A percentile compares a stretch with the other conserved stretches of the same genome.
phyloP scores from a whole-genome alignment of 1,140 invertebrate species.

The Trichoplusia ni region DNA sequence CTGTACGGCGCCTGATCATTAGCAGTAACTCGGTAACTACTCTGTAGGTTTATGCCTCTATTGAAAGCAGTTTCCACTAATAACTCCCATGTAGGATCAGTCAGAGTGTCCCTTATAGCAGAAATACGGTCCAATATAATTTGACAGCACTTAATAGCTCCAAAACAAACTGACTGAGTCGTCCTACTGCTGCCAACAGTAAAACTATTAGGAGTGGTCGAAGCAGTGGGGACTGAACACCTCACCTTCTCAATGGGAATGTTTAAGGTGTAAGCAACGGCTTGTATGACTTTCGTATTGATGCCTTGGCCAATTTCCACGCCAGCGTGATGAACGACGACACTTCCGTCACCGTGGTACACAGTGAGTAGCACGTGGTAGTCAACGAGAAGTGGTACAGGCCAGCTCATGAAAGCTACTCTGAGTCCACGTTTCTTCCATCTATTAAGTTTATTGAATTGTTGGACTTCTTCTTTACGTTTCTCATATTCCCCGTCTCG shows the following conservation, averaged over 20 bases:
- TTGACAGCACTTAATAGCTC: slow-evolving; percentile 85
- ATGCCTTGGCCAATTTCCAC: slow-evolving; percentile 94
- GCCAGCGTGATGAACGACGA: slow-evolving; percentile 88
- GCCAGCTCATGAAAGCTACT: slow-evolving; percentile 43
- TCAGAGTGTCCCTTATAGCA: slow-evolving; percentile 82
- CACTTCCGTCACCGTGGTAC: slow-evolving; percentile 89
- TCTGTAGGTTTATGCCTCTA: slow-evolving; percentile 84
- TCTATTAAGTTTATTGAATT: slow-evolving; percentile 86
- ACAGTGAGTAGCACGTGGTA: slow-evolving; percentile 86
- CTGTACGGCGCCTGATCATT: slow-evolving; percentile 82
- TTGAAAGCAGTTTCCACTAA: slow-evolving; percentile 82
- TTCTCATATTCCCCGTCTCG: slow-evolving; percentile 83
- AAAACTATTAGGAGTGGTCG: slow-evolving; percentile 83
- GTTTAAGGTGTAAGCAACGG: slow-evolving; percentile 86
- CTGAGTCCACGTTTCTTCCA: slow-evolving; percentile 89
- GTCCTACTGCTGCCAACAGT: slow-evolving; percentile 84
- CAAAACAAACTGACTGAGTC: slow-evolving; percentile 76
- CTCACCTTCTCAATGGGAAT: slow-evolving; percentile 85
- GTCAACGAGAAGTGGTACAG: slow-evolving; percentile 55
- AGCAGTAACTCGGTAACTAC: slow-evolving; percentile 83
- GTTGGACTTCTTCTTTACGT: slow-evolving; percentile 81
- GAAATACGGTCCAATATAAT: slow-evolving; percentile 83
- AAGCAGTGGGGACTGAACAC: slow-evolving; percentile 84
- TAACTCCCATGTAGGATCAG: slow-evolving; percentile 83
- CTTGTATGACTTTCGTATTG: slow-evolving; percentile 88